Conservation (phyloP, 2,888 invertebrate species). For the Cybosia mesomella region DNA sequence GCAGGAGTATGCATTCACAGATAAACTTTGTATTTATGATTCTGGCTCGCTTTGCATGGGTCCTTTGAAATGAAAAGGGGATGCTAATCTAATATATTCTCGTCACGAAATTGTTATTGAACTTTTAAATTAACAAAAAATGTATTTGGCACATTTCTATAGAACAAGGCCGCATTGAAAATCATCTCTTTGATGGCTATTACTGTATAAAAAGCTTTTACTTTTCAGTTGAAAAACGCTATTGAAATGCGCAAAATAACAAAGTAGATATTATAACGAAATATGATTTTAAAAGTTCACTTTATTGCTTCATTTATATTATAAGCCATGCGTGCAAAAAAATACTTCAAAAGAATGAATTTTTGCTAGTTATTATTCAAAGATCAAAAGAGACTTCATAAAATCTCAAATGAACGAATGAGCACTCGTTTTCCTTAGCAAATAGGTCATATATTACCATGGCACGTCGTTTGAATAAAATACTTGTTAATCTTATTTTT, state of each 20-base stretch:
- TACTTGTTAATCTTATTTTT: slow-evolving; percentile 60
- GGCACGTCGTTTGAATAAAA: slow-evolving; percentile 56
- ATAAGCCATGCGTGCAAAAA: slow-evolving; percentile 55
- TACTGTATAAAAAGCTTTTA: slow-evolving; percentile 2
- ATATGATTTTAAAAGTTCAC: slow-evolving; percentile 22
- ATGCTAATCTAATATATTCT: slow-evolving; percentile 68
- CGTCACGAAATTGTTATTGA: slow-evolving; percentile 57
- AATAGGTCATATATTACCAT: slow-evolving; percentile 62
- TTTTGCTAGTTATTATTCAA: slow-evolving; percentile 61
- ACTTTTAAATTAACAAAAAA: slow-evolving; percentile 42
- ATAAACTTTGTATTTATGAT: slow-evolving; percentile 51
- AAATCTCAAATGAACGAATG: slow-evolving; percentile 50
- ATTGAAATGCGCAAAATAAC: neutral
- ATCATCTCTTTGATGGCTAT: slow-evolving; percentile 6
- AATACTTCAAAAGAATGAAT: slow-evolving; percentile 64
- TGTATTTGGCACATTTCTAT: neutral
- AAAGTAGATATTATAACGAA: neutral
- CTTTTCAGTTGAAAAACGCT: slow-evolving; percentile 14
- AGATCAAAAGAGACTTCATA: slow-evolving; percentile 63
- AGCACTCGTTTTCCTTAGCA: slow-evolving; percentile 50
- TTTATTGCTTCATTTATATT: slow-evolving; percentile 40
- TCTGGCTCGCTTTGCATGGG: slow-evolving; percentile 56
- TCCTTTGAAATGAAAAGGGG: slow-evolving; percentile 58
- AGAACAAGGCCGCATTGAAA: neutral
- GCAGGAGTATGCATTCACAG: slow-evolving; percentile 34